Evolutionary conservation across 30 jellyfish, hydroid and myxozoan genomes (phyloP).

Genomic region (Aurelia sp.): DNA sequence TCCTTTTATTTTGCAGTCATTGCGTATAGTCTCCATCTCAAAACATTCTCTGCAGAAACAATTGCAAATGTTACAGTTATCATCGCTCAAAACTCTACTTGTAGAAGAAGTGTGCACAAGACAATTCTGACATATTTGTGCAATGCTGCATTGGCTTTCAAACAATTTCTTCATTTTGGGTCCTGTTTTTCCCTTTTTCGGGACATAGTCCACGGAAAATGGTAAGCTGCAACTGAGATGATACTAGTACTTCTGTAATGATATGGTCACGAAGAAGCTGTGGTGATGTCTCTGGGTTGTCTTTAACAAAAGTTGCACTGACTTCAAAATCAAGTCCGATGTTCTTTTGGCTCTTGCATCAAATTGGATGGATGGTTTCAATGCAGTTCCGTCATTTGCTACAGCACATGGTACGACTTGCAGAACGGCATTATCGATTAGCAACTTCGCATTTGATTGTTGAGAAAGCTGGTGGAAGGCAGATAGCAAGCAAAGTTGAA

Average conservation of each 20-base stretch:
- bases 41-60: conserved; percentile 12
- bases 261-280: conserved; percentile 6
- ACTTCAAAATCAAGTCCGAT: conserved; percentile 25
- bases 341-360: conserved; percentile 36
- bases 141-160: conserved; percentile 12
- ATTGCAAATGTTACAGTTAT: background rate
- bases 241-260: no score
- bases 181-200: conserved; percentile 26
- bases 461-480: conserved; percentile 5
- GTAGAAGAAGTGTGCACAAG: background rate
- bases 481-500: conserved; percentile 1
- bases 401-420: conserved; percentile 35
- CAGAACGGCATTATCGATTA: no score
- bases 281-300: conserved; percentile 8
- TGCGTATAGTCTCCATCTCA: background rate
- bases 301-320: background rate
- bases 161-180: background rate
- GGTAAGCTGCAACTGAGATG: conserved; percentile 13
- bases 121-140: conserved; percentile 12
- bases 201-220: conserved; percentile 9
- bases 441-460: no score
- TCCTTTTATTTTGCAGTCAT: conserved; percentile 3
- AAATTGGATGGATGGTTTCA: conserved; percentile 28
- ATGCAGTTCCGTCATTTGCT: conserved; percentile 37
- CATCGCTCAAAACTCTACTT: background rate